Conservation (phyloP, 2,797 vertebrate genomes). For the Lates japonicus region DNA sequence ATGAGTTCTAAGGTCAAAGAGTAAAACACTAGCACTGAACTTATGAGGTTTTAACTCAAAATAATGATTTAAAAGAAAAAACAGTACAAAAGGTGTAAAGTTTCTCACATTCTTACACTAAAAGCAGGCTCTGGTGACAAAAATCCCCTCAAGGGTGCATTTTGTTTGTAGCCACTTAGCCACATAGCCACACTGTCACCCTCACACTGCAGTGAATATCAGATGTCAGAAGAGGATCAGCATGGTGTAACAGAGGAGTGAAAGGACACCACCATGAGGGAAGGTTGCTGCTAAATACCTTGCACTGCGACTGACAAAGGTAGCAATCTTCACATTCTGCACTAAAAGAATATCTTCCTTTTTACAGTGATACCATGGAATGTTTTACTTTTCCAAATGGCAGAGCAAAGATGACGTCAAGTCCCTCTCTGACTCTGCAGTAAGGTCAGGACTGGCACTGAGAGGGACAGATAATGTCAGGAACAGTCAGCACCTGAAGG, state of each 20-base stretch:
- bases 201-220: neutral
- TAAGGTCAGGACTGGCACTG: too few relatives aligned
- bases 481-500: too few relatives aligned
- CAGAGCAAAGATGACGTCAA: too few relatives aligned
- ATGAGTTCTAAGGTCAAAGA: slow-evolving; percentile 7
- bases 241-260: neutral
- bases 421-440: too few relatives aligned
- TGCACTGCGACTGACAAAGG: too few relatives aligned
- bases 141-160: neutral
- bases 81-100: neutral
- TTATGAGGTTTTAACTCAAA: neutral
- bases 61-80: neutral
- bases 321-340: too few relatives aligned
- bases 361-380: too few relatives aligned
- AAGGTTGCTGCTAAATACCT: neutral
- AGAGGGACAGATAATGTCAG: too few relatives aligned
- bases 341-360: too few relatives aligned
- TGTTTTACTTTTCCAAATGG: too few relatives aligned
- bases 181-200: neutral
- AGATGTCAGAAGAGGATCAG: neutral
- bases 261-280: neutral
- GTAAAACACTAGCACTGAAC: neutral
- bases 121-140: neutral
- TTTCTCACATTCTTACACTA: neutral
- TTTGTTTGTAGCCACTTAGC: slow-evolving; percentile 20